phyloP scores from a whole-genome alignment of 2,797 vertebrate genomes.

The Valencia hispanica region DNA sequence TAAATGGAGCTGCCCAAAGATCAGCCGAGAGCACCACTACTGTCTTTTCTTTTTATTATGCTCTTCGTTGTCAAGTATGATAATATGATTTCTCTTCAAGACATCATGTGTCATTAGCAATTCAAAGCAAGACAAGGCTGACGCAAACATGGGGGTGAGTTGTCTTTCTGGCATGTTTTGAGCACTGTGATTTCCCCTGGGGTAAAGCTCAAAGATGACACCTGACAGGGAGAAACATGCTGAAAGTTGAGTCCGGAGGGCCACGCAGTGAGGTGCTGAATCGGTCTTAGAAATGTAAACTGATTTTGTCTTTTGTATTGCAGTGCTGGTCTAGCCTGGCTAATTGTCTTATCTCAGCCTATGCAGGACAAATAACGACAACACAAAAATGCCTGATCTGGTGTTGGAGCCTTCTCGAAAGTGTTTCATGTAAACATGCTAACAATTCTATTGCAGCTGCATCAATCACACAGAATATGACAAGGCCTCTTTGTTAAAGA shows the following conservation, averaged over 20 bases:
- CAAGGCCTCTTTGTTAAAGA: constrained; percentile 79
- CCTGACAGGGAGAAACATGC: constrained; percentile 39
- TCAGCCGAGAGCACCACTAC: constrained; percentile 57
- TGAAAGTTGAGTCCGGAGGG: constrained; percentile 36
- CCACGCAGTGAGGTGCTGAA: constrained; percentile 27
- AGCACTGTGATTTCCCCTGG: constrained; percentile 44
- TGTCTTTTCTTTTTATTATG: constrained; percentile 33
- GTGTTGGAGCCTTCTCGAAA: constrained; percentile 49
- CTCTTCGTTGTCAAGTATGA: constrained; percentile 54
- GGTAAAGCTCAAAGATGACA: constrained; percentile 42
- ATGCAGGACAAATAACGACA: constrained; percentile 62
- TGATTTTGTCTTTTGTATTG: constrained; percentile 51
- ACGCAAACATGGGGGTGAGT: constrained; percentile 39
- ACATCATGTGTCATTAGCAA: constrained; percentile 53
- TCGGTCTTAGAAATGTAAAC: constrained; percentile 58
- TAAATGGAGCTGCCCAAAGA: constrained; percentile 56
- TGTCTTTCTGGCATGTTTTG: constrained; percentile 48
- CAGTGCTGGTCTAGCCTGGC: constrained; percentile 41
- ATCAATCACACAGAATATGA: constrained; percentile 83
- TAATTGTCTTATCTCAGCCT: constrained; percentile 21
- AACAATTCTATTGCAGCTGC: constrained; percentile 75
- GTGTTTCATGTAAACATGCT: constrained; percentile 80
- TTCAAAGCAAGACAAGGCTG: constrained; percentile 42
- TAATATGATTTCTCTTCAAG: constrained; percentile 54
- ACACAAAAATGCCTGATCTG: constrained; percentile 34